phyloP scores from a whole-genome alignment of 1,140 invertebrate species.

The Scaptodrosophila lebanonensis region DNA sequence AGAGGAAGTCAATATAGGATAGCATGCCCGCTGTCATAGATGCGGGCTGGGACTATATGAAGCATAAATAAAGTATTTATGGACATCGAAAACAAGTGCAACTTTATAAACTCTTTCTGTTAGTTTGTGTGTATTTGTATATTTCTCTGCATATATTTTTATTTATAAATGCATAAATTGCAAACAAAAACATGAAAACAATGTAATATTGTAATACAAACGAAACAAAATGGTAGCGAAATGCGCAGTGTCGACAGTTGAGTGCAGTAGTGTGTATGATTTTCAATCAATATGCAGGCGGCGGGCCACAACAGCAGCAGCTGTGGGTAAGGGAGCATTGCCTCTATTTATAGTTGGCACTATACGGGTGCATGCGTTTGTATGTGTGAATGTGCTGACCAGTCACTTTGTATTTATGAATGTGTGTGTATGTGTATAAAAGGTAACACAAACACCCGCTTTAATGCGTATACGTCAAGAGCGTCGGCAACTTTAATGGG shows the following conservation, averaged over 20 bases:
- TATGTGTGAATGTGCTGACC: constrained; percentile 5
- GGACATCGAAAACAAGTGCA: constrained; percentile 51
- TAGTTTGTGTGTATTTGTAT: constrained; percentile 24
- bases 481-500: not conserved
- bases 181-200: constrained; percentile 40
- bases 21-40: no score
- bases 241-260: no score
- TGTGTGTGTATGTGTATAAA: no score
- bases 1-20: no score
- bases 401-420: not conserved
- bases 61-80: constrained; percentile 53
- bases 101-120: constrained; percentile 54
- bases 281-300: constrained; percentile 58
- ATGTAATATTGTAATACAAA: constrained; percentile 29
- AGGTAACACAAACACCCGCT: constrained; percentile 15
- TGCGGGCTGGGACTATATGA: constrained; percentile 1
- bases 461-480: constrained; percentile 38
- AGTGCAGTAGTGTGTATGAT: constrained; percentile 15
- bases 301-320: constrained; percentile 14
- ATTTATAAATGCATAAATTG: constrained; percentile 52
- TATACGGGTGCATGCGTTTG: no score
- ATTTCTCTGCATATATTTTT: constrained; percentile 20
- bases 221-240: no score
- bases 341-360: constrained; percentile 41
- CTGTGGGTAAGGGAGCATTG: not conserved